Percentiles rank a stretch among this genome's conserved stretches.
These are phyloP conservation scores for Sabatieria punctata DNA, from an alignment of 2,888 invertebrate species.

Conservation along the genomic window DNA sequence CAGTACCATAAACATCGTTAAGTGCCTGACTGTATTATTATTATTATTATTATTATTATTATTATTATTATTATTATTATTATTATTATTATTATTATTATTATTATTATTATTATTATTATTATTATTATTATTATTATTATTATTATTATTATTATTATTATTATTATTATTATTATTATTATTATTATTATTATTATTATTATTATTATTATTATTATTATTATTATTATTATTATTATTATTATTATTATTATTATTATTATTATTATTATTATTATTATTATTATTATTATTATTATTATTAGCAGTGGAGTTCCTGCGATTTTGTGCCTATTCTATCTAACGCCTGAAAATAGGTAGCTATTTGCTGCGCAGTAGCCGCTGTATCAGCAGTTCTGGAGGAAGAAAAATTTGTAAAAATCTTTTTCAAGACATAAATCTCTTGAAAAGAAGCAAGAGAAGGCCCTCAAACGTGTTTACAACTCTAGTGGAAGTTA, in stretches of 20 bases:
- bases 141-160: conserved; percentile 2
- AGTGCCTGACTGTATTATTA: too few species aligned
- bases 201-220: conserved; percentile 5
- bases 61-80: conserved; percentile 3
- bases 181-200: conserved; percentile 3
- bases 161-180: conserved; percentile 2
- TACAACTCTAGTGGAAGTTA: too few species aligned
- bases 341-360: too few species aligned
- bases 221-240: conserved; percentile 5
- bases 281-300: conserved; percentile 5
- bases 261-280: conserved; percentile 5
- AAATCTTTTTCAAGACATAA: too few species aligned
- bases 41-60: conserved; percentile 3
- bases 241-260: conserved; percentile 5
- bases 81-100: conserved; percentile 2
- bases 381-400: too few species aligned
- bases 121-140: conserved; percentile 3
- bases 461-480: too few species aligned
- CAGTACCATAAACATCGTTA: too few species aligned
- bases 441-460: too few species aligned
- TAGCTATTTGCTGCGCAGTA: too few species aligned
- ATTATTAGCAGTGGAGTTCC: too few species aligned
- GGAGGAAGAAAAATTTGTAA: too few species aligned
- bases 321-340: too few species aligned
- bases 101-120: conserved; percentile 2